These are phyloP conservation scores for Paelopatides confundens DNA, from an alignment of 53 echinoderm and acorn worm genomes.

Conservation along the genomic window DNA sequence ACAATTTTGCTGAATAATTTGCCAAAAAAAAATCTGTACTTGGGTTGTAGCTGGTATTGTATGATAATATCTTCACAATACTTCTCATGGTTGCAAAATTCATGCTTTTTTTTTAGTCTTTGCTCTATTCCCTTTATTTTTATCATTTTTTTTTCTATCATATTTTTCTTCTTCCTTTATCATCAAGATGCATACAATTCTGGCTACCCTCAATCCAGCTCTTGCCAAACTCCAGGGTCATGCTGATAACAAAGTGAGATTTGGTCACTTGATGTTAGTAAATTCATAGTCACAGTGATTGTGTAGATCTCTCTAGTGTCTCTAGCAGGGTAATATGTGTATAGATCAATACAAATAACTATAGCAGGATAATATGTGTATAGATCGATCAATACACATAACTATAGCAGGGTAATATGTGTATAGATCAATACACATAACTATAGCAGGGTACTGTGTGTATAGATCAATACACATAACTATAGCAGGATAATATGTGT, in stretches of 20 bases:
- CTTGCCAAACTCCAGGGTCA: constrained; percentile 96
- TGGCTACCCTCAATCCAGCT: constrained; percentile 96
- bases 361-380: too few species aligned
- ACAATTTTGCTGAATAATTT: too few species aligned
- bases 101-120: not conserved
- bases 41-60: too few species aligned
- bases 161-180: constrained; percentile 23
- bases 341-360: too few species aligned
- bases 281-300: not conserved
- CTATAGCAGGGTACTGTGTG: too few species aligned
- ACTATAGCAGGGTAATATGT: not conserved
- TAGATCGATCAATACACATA: too few species aligned
- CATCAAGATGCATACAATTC: constrained; percentile 89
- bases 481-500: not conserved
- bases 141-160: not conserved
- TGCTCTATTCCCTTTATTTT: not conserved
- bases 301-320: not conserved
- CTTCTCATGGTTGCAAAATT: constrained; percentile 11
- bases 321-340: not conserved
- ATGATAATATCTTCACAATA: too few species aligned
- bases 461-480: too few species aligned
- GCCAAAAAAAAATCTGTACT: too few species aligned
- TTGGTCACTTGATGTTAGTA: not conserved
- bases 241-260: constrained; percentile 85
- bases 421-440: too few species aligned